Conservation (phyloP, 2,113 vertebrate genomes). For the Aphyosemion australe region DNA sequence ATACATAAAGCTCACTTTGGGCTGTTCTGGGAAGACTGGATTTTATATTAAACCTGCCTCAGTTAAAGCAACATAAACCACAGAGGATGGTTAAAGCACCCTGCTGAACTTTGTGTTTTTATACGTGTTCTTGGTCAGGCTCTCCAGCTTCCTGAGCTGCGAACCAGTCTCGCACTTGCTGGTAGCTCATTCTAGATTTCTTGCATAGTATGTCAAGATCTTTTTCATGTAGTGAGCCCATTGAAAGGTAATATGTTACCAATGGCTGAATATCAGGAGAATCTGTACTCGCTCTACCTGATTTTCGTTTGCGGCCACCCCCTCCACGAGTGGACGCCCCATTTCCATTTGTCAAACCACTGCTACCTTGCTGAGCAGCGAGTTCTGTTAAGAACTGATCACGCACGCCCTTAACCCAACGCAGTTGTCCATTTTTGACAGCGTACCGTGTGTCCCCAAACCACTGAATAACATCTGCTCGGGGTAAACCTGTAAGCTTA, state of each 20-base stretch:
- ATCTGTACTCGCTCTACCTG: slow-evolving; percentile 48
- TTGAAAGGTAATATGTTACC: slow-evolving; percentile 67
- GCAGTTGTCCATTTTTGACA: slow-evolving; percentile 89
- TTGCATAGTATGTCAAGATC: slow-evolving; percentile 81
- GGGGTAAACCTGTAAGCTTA: slow-evolving; percentile 85
- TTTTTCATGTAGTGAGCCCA: slow-evolving; percentile 75
- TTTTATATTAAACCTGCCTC: slow-evolving; percentile 61
- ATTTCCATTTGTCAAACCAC: slow-evolving; percentile 52
- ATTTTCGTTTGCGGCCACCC: slow-evolving; percentile 73
- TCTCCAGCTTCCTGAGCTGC: slow-evolving; percentile 74
- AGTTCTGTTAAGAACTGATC: slow-evolving; percentile 80
- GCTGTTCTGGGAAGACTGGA: slow-evolving; percentile 65
- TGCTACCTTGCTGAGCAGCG: slow-evolving; percentile 67
- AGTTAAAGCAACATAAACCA: slow-evolving; percentile 72
- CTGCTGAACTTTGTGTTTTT: slow-evolving; percentile 9
- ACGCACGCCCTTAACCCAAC: slow-evolving; percentile 85
- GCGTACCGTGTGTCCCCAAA: slow-evolving; percentile 92
- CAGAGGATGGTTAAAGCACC: slow-evolving; percentile 28
- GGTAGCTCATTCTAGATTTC: slow-evolving; percentile 82
- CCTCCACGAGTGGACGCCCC: slow-evolving; percentile 48
- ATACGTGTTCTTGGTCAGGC: slow-evolving; percentile 71
- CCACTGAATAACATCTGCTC: slow-evolving; percentile 91
- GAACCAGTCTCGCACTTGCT: slow-evolving; percentile 88
- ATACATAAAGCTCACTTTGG: slow-evolving; percentile 53
- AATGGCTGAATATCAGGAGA: slow-evolving; percentile 70